Percentiles rank a stretch among this genome's conserved stretches.
Evolutionary conservation across 2,888 invertebrate genomes (phyloP).

Genomic region (Orchesella flavescens): DNA sequence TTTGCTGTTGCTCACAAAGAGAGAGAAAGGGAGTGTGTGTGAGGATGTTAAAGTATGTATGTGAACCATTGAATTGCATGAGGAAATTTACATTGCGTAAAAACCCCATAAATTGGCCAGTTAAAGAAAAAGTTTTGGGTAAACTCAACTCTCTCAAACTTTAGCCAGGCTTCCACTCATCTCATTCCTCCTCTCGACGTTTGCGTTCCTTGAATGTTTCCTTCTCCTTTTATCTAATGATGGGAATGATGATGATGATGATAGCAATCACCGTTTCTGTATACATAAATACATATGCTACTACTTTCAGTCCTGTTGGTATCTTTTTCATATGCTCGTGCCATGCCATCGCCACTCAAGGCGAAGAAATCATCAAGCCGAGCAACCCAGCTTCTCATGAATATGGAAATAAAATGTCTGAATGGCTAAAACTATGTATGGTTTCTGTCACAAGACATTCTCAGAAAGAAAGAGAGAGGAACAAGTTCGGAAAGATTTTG

Average conservation of each 20-base stretch:
- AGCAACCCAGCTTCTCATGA: slow-evolving; percentile 36
- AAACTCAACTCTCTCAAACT: slow-evolving; percentile 15
- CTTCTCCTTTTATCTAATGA: slow-evolving; percentile 12
- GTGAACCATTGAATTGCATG: slow-evolving; percentile 50
- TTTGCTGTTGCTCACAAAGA: neutral
- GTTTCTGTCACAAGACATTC: too few relatives aligned
- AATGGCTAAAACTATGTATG: too few relatives aligned
- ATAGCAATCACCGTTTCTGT: neutral
- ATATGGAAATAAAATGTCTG: slow-evolving; percentile 26
- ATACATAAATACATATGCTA: neutral
- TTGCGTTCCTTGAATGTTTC: neutral
- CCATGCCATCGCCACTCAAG: neutral
- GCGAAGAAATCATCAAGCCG: neutral
- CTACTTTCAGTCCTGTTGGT: neutral
- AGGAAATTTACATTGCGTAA: slow-evolving; percentile 61
- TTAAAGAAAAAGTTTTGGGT: slow-evolving; percentile 44
- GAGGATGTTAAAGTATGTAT: neutral
- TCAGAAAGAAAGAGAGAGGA: too few relatives aligned
- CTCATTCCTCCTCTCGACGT: too few relatives aligned
- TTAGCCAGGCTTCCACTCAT: too few relatives aligned
- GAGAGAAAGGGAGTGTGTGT: slow-evolving; percentile 28
- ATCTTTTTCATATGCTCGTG: neutral
- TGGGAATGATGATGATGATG: slow-evolving; percentile 14
- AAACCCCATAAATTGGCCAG: slow-evolving; percentile 57
- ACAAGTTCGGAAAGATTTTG: too few relatives aligned